Base-by-base conservation (phyloP, 2,113 vertebrate genomes). In the Megaleporinus macrocephalus region DNA sequence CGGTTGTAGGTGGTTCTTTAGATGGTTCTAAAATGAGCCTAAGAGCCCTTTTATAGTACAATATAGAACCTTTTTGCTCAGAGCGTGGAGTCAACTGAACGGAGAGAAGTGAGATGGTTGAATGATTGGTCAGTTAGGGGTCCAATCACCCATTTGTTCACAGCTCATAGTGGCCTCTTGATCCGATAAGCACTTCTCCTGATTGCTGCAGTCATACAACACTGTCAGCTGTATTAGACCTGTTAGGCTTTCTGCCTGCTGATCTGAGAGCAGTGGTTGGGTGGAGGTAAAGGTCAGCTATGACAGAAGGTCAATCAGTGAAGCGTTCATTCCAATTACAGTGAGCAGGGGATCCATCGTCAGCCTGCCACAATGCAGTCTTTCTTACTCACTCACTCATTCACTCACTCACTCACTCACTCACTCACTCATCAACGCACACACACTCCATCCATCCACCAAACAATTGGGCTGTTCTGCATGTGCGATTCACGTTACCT, bases 321-420 rank as follows among this genome's bases (percentile, higher is more conserved):
- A 81, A 69, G 72, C 66, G 24, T 76, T 75, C 72, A 81, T 61
- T 75, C 72, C 80, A 81, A 81, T 81, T 81, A 81, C 62, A 75
- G 80, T 76, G 80, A 69, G 62, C 30, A 41, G 65, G 63, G 61
- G 71, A 74, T 74, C 33, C 24, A 81, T 69, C 49, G 66, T 75
- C 72, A 75, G 18, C 13, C 6, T 44, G 72, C 62, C 10, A 69
- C 71, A 49, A 57, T 78, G 44, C 70, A 59, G 41, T 47, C 76
- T 63, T 41, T 61, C 53, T 30, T 55, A 44, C 18, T 18, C 26
- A 68, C 51, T 24, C 73, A 69, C 53, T 51, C 72, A 24, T n/a
- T 41, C 63, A 49, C 47, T 36, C 69, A 55, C 82, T 49, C 68
- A 66, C 69, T 59, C 61, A 72, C 53, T 30, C 41, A 44, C 18